These are phyloP conservation scores for Cyanoderma ruficeps DNA, from an alignment of 2,113 vertebrate genomes.

Conservation along the genomic window DNA sequence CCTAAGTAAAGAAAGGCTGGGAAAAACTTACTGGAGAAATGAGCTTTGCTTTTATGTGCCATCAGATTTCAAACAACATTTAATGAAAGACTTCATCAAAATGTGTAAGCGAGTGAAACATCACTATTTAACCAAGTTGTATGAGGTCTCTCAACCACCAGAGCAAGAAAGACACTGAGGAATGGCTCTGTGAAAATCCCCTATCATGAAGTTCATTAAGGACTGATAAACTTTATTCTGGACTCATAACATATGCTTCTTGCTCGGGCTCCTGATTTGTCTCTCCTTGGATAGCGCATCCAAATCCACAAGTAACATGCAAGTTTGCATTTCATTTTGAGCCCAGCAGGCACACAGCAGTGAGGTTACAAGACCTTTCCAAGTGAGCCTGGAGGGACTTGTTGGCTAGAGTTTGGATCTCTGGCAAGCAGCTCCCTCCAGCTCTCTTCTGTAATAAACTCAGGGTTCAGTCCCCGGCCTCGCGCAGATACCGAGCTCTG, in stretches of 20 bases:
- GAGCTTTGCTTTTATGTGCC: neutral
- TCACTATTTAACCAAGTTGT: neutral
- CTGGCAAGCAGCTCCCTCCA: constrained; percentile 61
- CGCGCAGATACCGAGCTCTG: neutral
- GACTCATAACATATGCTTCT: neutral
- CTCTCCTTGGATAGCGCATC: constrained; percentile 12
- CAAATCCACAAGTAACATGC: constrained; percentile 53
- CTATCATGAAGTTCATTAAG: neutral
- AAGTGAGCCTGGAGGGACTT: constrained; percentile 67
- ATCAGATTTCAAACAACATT: neutral
- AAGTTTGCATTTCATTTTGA: constrained; percentile 68
- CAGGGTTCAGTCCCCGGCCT: constrained; percentile 59
- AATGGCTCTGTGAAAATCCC: neutral
- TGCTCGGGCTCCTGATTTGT: neutral
- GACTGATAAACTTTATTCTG: neutral
- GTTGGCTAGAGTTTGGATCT: constrained; percentile 59
- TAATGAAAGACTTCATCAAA: neutral
- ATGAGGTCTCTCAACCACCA: neutral
- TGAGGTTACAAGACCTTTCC: constrained; percentile 61
- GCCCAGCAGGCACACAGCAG: constrained; percentile 62
- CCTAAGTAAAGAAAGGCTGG: neutral
- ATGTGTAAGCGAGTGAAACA: rapidly evolving
- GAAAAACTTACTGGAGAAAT: neutral
- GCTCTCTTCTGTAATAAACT: constrained; percentile 58
- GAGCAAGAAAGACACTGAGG: neutral